Base-by-base conservation (phyloP, 2,113 vertebrate species). In the Elaphurus davidianus region DNA sequence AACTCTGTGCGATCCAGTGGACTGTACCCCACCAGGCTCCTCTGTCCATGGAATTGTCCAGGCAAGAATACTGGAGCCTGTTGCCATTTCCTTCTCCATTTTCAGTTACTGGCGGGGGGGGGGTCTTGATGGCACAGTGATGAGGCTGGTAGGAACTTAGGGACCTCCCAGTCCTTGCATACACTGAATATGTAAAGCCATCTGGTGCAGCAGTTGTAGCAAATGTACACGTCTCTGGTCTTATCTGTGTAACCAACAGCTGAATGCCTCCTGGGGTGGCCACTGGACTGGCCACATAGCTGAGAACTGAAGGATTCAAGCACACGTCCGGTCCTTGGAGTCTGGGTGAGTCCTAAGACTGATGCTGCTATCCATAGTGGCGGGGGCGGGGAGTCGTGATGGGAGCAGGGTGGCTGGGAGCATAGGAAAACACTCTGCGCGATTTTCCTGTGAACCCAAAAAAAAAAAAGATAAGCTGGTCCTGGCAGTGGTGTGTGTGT, bases 111-210 rank as follows among this genome's bases (percentile, higher is more conserved):
- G 82, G 71, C 45, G 3, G 47, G 47, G 47, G 47, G 47, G 81
- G 45, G 40, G 28, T 45, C 33, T 50, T 5, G 15, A 27, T 12
- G 78, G 40, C 27, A 2, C 11, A 27, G 33, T 15, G 62, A 30
- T 3, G 55, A 50, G 62, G 78, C 19, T 6, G 10, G 40, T 1
- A 43, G 55, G 76, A 62, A 45, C 55, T 8, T 6, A 36, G 47
- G 60, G 36, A 33, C 13, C 40, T 5, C 76, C 36, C 19, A 23
- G 27, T 47, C 47, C 27, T 52, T 14, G 1, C 11, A 1, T 43
- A 5, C 11, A 25, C 0, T 45, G 23, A 30, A 12, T 14, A 13
- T 2, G 0, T 33, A 88, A 16, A 57, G 6, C 74, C 54, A 28
- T 16, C 78, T 81, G 36, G 27, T 10, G 50, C 52, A 30, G 36